phyloP scores from a whole-genome alignment of 2,888 invertebrate species.

The Aleiodes testaceus region DNA sequence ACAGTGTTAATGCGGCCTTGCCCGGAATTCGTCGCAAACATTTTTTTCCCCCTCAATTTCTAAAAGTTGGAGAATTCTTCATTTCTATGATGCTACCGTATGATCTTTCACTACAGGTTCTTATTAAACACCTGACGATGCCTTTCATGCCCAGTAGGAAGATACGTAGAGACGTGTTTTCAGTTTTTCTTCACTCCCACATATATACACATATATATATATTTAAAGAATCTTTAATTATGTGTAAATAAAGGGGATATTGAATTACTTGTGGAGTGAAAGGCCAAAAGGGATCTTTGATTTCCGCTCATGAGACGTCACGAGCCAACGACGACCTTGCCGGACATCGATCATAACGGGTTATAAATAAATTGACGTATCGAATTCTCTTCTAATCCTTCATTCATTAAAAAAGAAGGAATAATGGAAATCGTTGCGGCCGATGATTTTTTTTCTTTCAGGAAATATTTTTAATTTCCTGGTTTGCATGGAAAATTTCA shows the following conservation, averaged over 20 bases:
- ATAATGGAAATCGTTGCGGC: not conserved
- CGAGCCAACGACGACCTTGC: conserved; percentile 46
- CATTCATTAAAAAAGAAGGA: not conserved
- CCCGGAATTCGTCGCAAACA: conserved; percentile 60
- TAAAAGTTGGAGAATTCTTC: too few species aligned
- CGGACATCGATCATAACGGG: conserved; percentile 52
- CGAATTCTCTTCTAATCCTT: conserved; percentile 15
- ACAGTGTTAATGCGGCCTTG: conserved; percentile 62
- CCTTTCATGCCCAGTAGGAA: not conserved
- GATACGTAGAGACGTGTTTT: too few species aligned
- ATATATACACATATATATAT: too few species aligned
- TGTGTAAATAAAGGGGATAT: not conserved
- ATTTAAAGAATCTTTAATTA: not conserved
- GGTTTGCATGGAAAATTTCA: too few species aligned
- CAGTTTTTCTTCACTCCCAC: too few species aligned
- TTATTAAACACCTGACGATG: conserved; percentile 38
- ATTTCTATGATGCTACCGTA: too few species aligned
- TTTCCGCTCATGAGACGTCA: conserved; percentile 3
- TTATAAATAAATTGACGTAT: conserved; percentile 52
- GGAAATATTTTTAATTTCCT: too few species aligned
- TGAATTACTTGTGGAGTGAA: conserved; percentile 7
- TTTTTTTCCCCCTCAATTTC: not conserved
- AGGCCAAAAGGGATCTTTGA: not conserved
- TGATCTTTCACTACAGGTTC: not conserved
- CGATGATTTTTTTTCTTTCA: too few species aligned